Conservation (phyloP, 2,888 invertebrate species). For the Oxycera nigricornis region DNA sequence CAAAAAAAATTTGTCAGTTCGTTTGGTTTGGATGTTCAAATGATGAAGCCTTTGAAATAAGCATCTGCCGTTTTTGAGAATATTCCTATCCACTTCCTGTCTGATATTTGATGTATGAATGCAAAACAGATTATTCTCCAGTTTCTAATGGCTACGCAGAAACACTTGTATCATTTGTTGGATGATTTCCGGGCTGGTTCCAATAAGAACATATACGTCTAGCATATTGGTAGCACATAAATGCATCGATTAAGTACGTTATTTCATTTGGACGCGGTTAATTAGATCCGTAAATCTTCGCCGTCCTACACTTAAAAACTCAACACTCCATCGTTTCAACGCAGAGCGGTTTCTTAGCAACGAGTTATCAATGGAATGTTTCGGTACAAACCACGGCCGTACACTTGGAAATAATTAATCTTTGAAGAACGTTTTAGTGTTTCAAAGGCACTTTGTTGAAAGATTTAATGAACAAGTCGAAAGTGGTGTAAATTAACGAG, state of each 20-base stretch:
- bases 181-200: too few relatives aligned
- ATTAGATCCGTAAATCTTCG: background rate
- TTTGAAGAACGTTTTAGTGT: background rate
- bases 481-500: background rate
- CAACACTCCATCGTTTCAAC: background rate
- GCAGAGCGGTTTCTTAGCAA: background rate
- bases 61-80: background rate
- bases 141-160: background rate
- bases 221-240: too few relatives aligned
- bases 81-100: background rate
- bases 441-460: background rate
- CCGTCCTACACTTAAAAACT: background rate
- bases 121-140: background rate
- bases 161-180: too few relatives aligned
- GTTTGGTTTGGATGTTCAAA: constrained; percentile 1
- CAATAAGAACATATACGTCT: too few relatives aligned
- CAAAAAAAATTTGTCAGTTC: constrained; percentile 8
- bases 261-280: background rate
- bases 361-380: background rate
- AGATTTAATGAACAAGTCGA: background rate
- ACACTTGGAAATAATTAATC: background rate
- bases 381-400: background rate
- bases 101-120: background rate
- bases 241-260: background rate
- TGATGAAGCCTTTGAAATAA: background rate